Evolutionary conservation across 2,888 invertebrate genomes (phyloP), one percentile per base, ranked within the genome.

Genomic region (Sphaerophoria rueppellii): DNA sequence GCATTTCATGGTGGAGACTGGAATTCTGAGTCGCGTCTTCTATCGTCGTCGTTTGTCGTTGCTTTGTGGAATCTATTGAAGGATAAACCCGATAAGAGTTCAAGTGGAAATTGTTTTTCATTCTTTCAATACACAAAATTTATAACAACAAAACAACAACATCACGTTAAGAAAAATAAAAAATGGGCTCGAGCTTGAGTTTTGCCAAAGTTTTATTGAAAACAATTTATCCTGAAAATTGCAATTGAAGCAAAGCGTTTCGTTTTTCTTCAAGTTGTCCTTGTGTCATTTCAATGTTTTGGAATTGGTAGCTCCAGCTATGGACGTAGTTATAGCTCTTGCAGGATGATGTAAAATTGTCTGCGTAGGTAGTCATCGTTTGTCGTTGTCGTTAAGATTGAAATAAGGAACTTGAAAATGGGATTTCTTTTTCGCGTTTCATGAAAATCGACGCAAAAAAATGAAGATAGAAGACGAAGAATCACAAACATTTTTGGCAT

Each of bases 41-140:
- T 3, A 16, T n/a, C 50, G 48, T 48, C 40, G 6, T 40, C 40
- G 6, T 43, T 12, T 43, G 12, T 43, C 4, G 34, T 63, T 14
- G 40, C 34, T 65, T 14, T 63, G 54, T 55, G 37, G 35, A 54
- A 67, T 54, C 74, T 83, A 78, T 79, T 69, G 79, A 80, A 75
- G 80, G 69, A 83, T 83, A 80, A 83, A 72, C 80, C 83, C 61
- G 83, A 80, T 83, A 83, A 80, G 57, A 72, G 75, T 79, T 80
- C 83, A 72, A 83, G 72, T 75, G 67, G 71, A 83, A 83, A 83
- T 80, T 74, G 71, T 83, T 79, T 24, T 82, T 74, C 57, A 67
- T 67, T 67, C 67, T 40, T 67, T 67, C 67, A 67, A 54, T 37
- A 58, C 24, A 50, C 37, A n/a, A 6, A 57, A 71, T 12, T 12